phyloP scores from a whole-genome alignment of 2,113 vertebrate species.

The Malurus cyaneus region DNA sequence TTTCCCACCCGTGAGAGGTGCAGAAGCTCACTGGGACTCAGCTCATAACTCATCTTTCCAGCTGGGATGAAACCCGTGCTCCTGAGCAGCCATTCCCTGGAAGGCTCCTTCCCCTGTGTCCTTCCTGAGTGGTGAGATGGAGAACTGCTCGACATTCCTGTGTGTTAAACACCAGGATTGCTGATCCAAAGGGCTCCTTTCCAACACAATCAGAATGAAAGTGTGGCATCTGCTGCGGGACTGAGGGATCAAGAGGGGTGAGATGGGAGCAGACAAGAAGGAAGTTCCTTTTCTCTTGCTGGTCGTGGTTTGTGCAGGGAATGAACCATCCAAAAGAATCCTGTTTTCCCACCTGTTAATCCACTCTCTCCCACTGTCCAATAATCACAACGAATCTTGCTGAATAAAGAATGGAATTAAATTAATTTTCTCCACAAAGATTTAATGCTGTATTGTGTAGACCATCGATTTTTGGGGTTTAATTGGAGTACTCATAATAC shows the following conservation, averaged over 20 bases:
- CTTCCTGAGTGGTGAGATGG: background rate
- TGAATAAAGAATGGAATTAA: slow-evolving; percentile 15
- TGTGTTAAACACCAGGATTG: background rate
- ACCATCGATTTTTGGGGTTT: background rate
- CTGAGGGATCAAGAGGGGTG: background rate
- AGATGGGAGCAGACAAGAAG: background rate
- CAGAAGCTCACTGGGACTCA: background rate
- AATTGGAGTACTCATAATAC: background rate
- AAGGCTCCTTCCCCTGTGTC: background rate
- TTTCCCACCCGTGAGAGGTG: background rate
- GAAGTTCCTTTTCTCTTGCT: background rate
- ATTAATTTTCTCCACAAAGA: background rate
- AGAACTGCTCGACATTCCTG: background rate
- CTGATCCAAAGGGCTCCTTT: background rate
- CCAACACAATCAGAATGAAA: background rate
- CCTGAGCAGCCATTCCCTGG: background rate
- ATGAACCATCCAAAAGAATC: background rate
- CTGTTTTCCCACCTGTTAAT: background rate
- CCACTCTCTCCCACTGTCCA: background rate
- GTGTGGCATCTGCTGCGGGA: background rate
- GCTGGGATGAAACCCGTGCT: background rate
- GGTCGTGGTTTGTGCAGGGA: background rate
- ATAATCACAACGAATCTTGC: background rate
- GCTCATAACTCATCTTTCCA: background rate
- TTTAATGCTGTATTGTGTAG: background rate